phyloP scores from a whole-genome alignment of 2,888 invertebrate species.

The Andrena bicolor region DNA sequence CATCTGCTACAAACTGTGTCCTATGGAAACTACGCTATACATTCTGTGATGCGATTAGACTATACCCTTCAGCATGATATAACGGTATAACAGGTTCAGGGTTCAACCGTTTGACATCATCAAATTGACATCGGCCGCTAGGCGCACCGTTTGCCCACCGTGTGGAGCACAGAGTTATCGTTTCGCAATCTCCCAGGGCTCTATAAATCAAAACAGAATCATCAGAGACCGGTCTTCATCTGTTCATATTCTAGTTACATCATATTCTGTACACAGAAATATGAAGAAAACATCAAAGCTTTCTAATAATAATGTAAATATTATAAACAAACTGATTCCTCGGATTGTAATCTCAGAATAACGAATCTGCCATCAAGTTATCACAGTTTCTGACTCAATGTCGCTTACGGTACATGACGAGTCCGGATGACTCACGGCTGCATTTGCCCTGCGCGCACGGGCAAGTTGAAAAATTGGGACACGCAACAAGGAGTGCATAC shows the following conservation, averaged over 20 bases:
- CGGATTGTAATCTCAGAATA: not conserved
- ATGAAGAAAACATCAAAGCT: too few relatives aligned
- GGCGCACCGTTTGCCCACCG: constrained; percentile 24
- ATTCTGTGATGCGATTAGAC: constrained; percentile 52
- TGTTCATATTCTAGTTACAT: not conserved
- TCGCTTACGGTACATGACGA: not conserved
- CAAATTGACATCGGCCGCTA: constrained; percentile 24
- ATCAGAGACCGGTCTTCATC: not conserved
- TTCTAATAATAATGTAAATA: not conserved
- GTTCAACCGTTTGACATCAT: constrained; percentile 67
- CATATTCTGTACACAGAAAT: too few relatives aligned
- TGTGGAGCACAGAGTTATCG: constrained; percentile 24
- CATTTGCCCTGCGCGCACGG: constrained; percentile 34
- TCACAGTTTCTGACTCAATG: not conserved
- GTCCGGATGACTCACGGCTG: constrained; percentile 57
- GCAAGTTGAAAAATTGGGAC: constrained; percentile 65
- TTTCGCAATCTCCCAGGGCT: not conserved
- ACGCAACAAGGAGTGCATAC: constrained; percentile 44
- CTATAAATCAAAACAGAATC: not conserved
- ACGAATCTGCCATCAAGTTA: not conserved
- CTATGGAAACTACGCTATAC: constrained; percentile 25
- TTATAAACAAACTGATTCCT: not conserved
- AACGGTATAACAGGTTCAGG: constrained; percentile 60
- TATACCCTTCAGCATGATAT: constrained; percentile 51
- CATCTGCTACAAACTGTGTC: constrained; percentile 1